Base-by-base conservation (phyloP, 2,888 invertebrate genomes). In the Reticulitermes lucifugus region DNA sequence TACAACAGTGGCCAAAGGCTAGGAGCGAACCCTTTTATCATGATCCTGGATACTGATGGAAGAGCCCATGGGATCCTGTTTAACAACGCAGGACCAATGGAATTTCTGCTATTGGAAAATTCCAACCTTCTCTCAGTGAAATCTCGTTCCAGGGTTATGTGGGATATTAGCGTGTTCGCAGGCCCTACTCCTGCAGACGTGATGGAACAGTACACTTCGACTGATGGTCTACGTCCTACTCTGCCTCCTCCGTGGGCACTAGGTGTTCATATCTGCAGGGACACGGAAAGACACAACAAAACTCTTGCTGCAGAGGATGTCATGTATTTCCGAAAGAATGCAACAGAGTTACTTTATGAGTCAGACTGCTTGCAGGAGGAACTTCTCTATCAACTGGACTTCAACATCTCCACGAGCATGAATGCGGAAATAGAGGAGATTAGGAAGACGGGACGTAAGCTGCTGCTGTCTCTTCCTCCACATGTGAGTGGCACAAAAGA, bases 11-110 rank as follows among this genome's bases (percentile, higher is more conserved):
- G 89, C 65, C 89, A 89, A 2, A 92, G 83, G 29, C 80, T 86
- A 9, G 81, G 80, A 9, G 85, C 85, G 35, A 84, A 86, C 21
- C 90, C 90, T 0, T 89, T 89, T 83, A 89, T 90, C 85, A 87
- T 90, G 77, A 88, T 88, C n/a, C 77, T 89, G 7, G 89, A 92
- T 88, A 88, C 89, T 0, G 92, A 92, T 84, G 92, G 91, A 0
- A 90, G 91, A 0, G 94, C 93, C 87, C 93, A 94, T 88, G 94
- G 94, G 0, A 88, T 94, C 18, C 88, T 92, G 22, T 89, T 94
- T 18, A 92, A 93, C 59, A 91, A 92, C 22, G 89, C 90, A 35
- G 92, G 92, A 6, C 93, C 94, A 0, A 91, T 94, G 41, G 93
- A 94, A 89, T 90, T 94, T 0, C 90, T 90, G 9, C 89, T 94